Evolutionary conservation across 1,140 invertebrate species (phyloP).

Genomic region (Listronotus bonariensis): DNA sequence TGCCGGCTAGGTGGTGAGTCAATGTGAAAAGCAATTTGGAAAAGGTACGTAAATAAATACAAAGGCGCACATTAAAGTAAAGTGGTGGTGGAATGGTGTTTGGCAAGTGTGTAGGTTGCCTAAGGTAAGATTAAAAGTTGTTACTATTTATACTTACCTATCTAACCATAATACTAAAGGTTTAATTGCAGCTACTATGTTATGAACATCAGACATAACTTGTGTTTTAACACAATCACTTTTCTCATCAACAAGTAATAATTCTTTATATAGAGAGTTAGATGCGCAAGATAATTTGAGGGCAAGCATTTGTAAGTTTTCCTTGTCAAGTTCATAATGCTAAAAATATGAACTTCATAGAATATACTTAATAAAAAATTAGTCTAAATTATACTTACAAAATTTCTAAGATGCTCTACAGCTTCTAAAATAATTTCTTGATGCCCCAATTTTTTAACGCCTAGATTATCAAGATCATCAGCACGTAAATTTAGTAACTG

Average conservation of each 20-base stretch:
- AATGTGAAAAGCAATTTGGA: too few species aligned
- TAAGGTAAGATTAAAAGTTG: too few species aligned
- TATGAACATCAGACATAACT: conserved; percentile 80
- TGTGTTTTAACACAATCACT: conserved; percentile 76
- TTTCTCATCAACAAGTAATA: conserved; percentile 65
- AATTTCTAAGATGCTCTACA: conserved; percentile 84
- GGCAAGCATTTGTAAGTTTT: conserved; percentile 88
- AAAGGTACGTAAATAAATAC: too few species aligned
- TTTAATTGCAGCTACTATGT: conserved; percentile 82
- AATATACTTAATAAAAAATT: background rate
- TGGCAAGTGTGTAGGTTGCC: too few species aligned
- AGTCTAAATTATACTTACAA: conserved; percentile 65
- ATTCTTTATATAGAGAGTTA: conserved; percentile 75
- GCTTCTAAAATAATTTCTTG: conserved; percentile 92
- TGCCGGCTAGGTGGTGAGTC: too few species aligned
- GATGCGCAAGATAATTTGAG: conserved; percentile 83
- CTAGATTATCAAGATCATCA: conserved; percentile 85
- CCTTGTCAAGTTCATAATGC: conserved; percentile 88
- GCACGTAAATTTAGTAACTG: conserved; percentile 80
- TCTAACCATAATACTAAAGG: conserved; percentile 87
- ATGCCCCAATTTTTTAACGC: conserved; percentile 83
- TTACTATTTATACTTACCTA: conserved; percentile 56
- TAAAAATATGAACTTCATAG: conserved; percentile 58
- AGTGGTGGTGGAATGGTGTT: too few species aligned
- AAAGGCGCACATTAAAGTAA: too few species aligned